Conservation (phyloP, 2,888 invertebrate species). For the Apamea sordens region DNA sequence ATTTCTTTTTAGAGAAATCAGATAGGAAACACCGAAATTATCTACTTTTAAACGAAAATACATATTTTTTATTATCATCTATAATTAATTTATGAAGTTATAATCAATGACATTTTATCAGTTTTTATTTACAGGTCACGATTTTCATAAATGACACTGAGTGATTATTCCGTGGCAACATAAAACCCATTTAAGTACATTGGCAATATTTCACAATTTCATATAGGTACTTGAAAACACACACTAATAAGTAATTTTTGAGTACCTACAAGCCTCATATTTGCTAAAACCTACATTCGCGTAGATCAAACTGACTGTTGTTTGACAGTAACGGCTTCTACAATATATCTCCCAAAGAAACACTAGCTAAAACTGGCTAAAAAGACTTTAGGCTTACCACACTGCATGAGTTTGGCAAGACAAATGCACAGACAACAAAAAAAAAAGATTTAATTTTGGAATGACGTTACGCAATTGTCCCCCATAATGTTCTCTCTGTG, state of each 20-base stretch:
- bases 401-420: slow-evolving; percentile 6
- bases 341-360: slow-evolving; percentile 16
- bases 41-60: not conserved
- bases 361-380: slow-evolving; percentile 6
- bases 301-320: slow-evolving; percentile 24
- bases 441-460: not conserved
- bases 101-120: not conserved
- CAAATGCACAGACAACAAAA: too few species aligned
- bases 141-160: not conserved
- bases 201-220: not conserved
- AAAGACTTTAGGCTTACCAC: slow-evolving; percentile 26
- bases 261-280: not conserved
- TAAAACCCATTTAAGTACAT: not conserved
- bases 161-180: not conserved
- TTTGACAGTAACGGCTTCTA: slow-evolving; percentile 23
- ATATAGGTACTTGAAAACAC: not conserved
- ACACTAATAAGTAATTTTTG: not conserved
- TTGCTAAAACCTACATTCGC: slow-evolving; percentile 7
- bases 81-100: not conserved
- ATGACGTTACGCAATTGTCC: not conserved
- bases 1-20: too few species aligned
- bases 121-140: not conserved
- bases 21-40: too few species aligned
- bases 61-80: not conserved
- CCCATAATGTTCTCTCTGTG: not conserved